A percentile compares a stretch with the other conserved stretches of the same genome.
Conservation (phyloP, 2,888 invertebrate species). For the Graphium colonna region DNA sequence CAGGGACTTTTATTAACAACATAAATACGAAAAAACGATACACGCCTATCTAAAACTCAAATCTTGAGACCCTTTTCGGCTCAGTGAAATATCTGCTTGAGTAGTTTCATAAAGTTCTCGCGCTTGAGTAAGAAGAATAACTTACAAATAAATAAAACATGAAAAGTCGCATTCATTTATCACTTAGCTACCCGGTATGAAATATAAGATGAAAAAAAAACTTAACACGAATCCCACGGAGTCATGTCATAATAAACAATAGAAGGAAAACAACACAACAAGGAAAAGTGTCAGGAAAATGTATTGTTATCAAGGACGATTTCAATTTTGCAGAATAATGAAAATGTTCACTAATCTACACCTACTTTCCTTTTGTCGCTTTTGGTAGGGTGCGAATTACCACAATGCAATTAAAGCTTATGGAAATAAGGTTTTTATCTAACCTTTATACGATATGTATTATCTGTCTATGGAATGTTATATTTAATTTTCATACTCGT, state of each 20-base stretch:
- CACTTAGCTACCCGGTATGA: constrained; percentile 19
- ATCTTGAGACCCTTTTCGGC: too few relatives aligned
- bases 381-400: too few relatives aligned
- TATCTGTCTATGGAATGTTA: too few relatives aligned
- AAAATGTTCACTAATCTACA: constrained; percentile 2
- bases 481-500: too few relatives aligned
- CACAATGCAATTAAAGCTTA: too few relatives aligned
- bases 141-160: constrained; percentile 47
- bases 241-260: constrained; percentile 17
- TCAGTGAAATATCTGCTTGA: too few relatives aligned
- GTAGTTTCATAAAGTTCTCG: constrained; percentile 27
- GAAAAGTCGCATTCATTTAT: constrained; percentile 34
- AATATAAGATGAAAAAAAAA: constrained; percentile 22
- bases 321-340: not conserved
- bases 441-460: too few relatives aligned
- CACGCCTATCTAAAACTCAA: too few relatives aligned
- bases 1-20: too few relatives aligned
- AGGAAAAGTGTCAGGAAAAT: constrained; percentile 5
- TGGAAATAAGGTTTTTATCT: too few relatives aligned
- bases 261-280: constrained; percentile 5
- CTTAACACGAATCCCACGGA: constrained; percentile 16
- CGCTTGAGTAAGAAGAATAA: constrained; percentile 44
- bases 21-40: too few relatives aligned
- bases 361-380: too few relatives aligned
- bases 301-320: constrained; percentile 2